A percentile compares a stretch with the other conserved stretches of the same genome.
Evolutionary conservation across 2,113 vertebrate genomes (phyloP).

Genomic region (Suricata suricatta): DNA sequence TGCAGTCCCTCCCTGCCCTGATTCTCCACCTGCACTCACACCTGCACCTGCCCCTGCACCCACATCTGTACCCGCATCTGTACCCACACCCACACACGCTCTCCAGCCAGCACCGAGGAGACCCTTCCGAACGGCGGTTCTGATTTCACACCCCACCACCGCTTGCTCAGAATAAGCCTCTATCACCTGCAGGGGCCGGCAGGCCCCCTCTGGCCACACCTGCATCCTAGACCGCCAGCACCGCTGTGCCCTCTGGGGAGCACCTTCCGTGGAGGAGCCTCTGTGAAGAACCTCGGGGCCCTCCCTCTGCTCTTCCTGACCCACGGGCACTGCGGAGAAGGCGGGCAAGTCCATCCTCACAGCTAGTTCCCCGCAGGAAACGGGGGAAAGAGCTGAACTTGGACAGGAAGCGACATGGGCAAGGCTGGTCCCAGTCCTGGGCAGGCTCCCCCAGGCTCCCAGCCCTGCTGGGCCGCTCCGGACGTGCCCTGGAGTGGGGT

Average conservation of each 20-base stretch:
- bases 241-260: no score
- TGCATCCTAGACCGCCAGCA: rapidly evolving
- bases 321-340: background rate
- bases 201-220: background rate
- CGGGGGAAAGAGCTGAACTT: background rate
- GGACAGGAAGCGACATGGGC: background rate
- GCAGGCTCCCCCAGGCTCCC: no score
- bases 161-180: background rate
- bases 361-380: background rate
- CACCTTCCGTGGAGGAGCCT: rapidly evolving
- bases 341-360: background rate
- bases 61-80: background rate
- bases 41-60: no score
- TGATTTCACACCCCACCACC: no score
- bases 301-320: rapidly evolving
- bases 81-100: no score
- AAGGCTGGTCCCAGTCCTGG: background rate
- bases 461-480: no score
- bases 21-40: background rate
- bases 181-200: rapidly evolving
- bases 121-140: background rate
- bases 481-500: no score
- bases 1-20: background rate
- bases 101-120: background rate
- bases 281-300: background rate